Evolutionary conservation across 2,888 invertebrate species (phyloP), one percentile per base, ranked within the genome.

Genomic region (Tanypteryx hageni): DNA sequence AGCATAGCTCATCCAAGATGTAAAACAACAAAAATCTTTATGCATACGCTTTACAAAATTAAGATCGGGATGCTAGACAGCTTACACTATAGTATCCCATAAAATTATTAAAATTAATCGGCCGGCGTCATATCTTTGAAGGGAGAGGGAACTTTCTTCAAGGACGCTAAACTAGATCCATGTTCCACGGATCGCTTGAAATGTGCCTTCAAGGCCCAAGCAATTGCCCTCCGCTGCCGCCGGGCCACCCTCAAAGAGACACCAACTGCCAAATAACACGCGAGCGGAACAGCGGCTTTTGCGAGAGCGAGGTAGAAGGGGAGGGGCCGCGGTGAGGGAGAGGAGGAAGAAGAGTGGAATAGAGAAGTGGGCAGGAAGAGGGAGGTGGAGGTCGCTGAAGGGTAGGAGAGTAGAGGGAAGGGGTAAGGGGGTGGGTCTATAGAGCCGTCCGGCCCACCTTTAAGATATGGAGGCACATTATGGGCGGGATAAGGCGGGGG

Each of bases 221-320:
- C 31, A 61, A 22, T 18, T 22, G 31, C 22, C 89, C 64, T n/a
- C 64, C 61, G 16, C 11, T 18, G 59, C 9, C n/a, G 56, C 56
- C 44, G n/a, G 18, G 83, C 57, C n/a, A 83, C 83, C 83, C 83
- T 56, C 83, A 13, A 27, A 83, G 57, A 57, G 83, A 44, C 89
- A 89, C 89, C 89, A 89, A 89, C 89, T 89, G 89, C 89, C 89
- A 0, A 31, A 18, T 14, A 89, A 27, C 89, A 89, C 89, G 89
- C 89, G 64, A 89, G 10, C 56, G 57, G n/a, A 27, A 76, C 11
- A 27, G 76, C 22, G n/a, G 76, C 22, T 7, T 22, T 22, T 11
- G 11, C 11, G 76, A 44, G 82, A 44, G 82, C 16, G 83, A 0
- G 57, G 56, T 44, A 83, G 83, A 8, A 18, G 56, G 44, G 83